Percentiles rank a stretch among this genome's conserved stretches.
phyloP scores from a whole-genome alignment of 2,888 invertebrate genomes.

The Gari tellinella region DNA sequence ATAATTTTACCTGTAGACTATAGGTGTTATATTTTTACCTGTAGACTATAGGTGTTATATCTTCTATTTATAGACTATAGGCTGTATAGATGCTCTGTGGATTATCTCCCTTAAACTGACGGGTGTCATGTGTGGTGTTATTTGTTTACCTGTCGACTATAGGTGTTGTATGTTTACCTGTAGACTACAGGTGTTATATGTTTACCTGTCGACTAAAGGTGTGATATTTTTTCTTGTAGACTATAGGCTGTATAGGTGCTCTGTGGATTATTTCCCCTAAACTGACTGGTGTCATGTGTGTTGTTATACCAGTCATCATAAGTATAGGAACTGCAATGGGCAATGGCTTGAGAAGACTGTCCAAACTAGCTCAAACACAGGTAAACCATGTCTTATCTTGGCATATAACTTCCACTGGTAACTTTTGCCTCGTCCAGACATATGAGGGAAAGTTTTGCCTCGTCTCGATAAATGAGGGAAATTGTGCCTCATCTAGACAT shows the following conservation, averaged over 20 bases:
- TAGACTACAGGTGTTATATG: no score
- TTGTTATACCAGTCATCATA: constrained; percentile 94
- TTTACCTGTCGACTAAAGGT: no score
- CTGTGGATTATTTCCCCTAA: constrained; percentile 95
- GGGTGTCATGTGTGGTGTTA: constrained; percentile 91
- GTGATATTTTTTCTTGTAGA: constrained; percentile 67
- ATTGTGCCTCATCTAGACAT: no score
- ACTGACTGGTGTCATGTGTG: constrained; percentile 92
- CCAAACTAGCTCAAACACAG: constrained; percentile 93
- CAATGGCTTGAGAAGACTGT: constrained; percentile 90
- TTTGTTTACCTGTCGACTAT: no score
- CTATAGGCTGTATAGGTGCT: constrained; percentile 85
- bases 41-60: no score
- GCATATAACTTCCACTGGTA: no score
- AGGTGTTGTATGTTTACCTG: no score
- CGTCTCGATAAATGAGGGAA: no score
- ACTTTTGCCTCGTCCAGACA: no score
- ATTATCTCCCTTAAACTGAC: constrained; percentile 96
- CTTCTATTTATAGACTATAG: constrained; percentile 76
- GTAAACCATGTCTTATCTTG: constrained; percentile 84
- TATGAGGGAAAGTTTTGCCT: no score
- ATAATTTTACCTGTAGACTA: no score
- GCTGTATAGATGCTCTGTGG: constrained; percentile 88
- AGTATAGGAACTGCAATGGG: constrained; percentile 94
- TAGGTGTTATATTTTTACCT: no score